Evolutionary conservation across 2,888 invertebrate genomes (phyloP).

Genomic region (Mantis religiosa): DNA sequence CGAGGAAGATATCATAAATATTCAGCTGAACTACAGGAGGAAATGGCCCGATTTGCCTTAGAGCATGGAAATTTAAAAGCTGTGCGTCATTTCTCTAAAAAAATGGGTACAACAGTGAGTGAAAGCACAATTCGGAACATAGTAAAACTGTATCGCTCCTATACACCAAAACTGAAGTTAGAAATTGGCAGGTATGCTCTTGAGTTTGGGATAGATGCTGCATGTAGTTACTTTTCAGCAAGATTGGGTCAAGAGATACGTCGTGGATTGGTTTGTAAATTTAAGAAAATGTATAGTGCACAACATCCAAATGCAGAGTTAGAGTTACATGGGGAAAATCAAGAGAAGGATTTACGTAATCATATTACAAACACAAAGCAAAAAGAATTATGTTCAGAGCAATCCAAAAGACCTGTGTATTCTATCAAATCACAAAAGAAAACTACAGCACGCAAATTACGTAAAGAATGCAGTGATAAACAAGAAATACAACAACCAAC

Average conservation of each 20-base stretch:
- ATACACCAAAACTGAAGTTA: constrained; percentile 34
- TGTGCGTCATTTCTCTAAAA: constrained; percentile 34
- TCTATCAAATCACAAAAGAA: constrained; percentile 35
- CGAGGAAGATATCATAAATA: constrained; percentile 38
- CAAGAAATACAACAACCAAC: background rate
- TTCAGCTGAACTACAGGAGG: constrained; percentile 35
- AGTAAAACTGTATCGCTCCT: constrained; percentile 34
- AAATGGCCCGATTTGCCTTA: constrained; percentile 37
- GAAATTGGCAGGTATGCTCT: constrained; percentile 36
- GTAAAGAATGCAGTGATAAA: constrained; percentile 33
- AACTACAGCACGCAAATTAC: constrained; percentile 36
- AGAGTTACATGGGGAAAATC: background rate
- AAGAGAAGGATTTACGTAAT: background rate
- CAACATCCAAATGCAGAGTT: constrained; percentile 28
- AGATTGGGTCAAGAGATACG: constrained; percentile 34
- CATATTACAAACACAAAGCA: background rate
- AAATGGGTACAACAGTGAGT: constrained; percentile 36
- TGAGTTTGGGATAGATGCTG: constrained; percentile 34
- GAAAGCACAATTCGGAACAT: constrained; percentile 38
- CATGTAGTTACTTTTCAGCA: constrained; percentile 33
- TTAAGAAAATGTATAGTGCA: constrained; percentile 34
- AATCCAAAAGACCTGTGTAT: constrained; percentile 35
- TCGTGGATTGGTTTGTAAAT: constrained; percentile 34
- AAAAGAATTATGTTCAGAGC: constrained; percentile 15
- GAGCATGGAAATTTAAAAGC: constrained; percentile 35